These are phyloP conservation scores for Aythya fuligula DNA, from an alignment of 2,797 vertebrate genomes.

Conservation along the genomic window DNA sequence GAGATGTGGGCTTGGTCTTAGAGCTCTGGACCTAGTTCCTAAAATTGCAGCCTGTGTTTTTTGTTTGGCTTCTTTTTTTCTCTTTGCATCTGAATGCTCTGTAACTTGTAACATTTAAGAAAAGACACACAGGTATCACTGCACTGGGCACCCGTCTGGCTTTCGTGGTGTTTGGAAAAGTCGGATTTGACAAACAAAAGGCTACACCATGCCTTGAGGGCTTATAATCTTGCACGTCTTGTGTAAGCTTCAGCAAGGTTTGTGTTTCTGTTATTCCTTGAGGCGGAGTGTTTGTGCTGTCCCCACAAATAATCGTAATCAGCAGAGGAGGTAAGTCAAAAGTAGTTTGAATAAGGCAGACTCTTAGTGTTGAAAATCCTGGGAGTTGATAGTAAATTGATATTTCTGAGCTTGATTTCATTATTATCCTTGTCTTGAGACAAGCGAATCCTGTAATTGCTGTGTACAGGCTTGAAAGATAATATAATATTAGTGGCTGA, in stretches of 20 bases:
- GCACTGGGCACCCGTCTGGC: neutral
- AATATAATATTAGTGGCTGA: neutral
- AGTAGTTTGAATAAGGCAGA: neutral
- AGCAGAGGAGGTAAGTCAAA: neutral
- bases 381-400: neutral
- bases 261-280: conserved; percentile 21
- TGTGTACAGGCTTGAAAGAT: neutral
- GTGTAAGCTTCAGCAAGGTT: neutral
- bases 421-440: neutral
- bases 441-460: neutral
- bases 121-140: neutral
- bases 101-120: neutral
- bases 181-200: neutral
- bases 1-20: neutral
- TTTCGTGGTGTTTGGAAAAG: neutral
- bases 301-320: neutral
- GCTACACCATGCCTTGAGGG: neutral
- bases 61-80: neutral
- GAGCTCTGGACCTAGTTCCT: neutral
- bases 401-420: neutral
- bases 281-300: neutral
- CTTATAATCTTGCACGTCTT: neutral
- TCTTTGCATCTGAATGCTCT: neutral
- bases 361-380: neutral
- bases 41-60: neutral